These are phyloP conservation scores for Microctenopoma lineatum DNA, from an alignment of 2,797 vertebrate genomes.

Conservation along the genomic window DNA sequence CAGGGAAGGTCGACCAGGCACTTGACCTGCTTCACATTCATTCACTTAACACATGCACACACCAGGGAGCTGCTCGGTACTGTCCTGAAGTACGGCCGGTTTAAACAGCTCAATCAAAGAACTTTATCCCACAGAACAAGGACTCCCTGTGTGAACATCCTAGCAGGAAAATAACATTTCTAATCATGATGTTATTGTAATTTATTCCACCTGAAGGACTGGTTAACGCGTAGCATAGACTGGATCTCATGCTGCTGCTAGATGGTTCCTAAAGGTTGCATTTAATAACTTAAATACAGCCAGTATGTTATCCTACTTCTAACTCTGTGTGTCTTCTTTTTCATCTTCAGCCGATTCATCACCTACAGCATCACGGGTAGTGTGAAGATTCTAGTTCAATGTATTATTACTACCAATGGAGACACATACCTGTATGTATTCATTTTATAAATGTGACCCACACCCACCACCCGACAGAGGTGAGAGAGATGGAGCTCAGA, in stretches of 20 bases:
- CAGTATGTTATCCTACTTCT: not conserved
- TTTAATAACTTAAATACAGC: not conserved
- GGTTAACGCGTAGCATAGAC: no score
- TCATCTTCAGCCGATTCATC: not conserved
- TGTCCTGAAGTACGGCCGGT: not conserved
- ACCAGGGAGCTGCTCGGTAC: not conserved
- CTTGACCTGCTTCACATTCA: slow-evolving; percentile 40
- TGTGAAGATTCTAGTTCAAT: not conserved
- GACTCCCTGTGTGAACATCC: not conserved
- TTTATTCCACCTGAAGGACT: no score
- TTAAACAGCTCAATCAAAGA: not conserved
- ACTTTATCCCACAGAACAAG: not conserved
- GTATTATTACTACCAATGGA: not conserved
- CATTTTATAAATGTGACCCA: slow-evolving; percentile 2
- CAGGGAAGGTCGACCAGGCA: slow-evolving; percentile 5
- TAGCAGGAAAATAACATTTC: no score
- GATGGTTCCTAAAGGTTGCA: no score
- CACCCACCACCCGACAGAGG: not conserved
- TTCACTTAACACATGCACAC: not conserved
- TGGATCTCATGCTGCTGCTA: no score
- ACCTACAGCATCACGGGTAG: no score
- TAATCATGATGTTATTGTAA: no score
- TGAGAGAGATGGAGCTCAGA: slow-evolving; percentile 31
- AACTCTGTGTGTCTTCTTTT: no score
- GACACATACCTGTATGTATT: not conserved